These are phyloP conservation scores for Cantharis lateralis DNA, from an alignment of 2,888 invertebrate genomes.

Conservation along the genomic window DNA sequence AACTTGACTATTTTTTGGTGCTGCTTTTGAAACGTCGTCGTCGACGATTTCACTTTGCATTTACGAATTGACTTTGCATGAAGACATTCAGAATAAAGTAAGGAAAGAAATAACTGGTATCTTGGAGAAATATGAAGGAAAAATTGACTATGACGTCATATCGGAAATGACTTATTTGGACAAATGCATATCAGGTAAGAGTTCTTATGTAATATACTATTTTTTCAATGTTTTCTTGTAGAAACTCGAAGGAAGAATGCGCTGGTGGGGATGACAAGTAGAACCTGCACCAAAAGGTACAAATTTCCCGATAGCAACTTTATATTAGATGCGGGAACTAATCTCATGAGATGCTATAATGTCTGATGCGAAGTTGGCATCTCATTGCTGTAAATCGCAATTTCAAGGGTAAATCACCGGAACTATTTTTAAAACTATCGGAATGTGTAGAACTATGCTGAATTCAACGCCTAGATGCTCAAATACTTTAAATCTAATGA, in stretches of 20 bases:
- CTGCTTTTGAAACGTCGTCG: slow-evolving; percentile 53
- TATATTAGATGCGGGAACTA: slow-evolving; percentile 37
- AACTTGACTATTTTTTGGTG: slow-evolving; percentile 42
- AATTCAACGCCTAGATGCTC: too few relatives aligned
- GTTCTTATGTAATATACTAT: too few relatives aligned
- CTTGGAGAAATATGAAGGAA: slow-evolving; percentile 42
- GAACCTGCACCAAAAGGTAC: slow-evolving; percentile 40
- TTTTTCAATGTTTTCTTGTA: too few relatives aligned
- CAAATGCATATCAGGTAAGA: slow-evolving; percentile 49
- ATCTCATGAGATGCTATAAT: too few relatives aligned
- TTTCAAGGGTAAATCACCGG: too few relatives aligned
- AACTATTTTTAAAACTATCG: too few relatives aligned
- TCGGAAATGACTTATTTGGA: slow-evolving; percentile 58
- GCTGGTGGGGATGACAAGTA: slow-evolving; percentile 37
- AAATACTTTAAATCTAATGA: too few relatives aligned
- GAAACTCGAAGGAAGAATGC: slow-evolving; percentile 43
- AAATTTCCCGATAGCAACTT: slow-evolving; percentile 39
- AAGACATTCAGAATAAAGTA: slow-evolving; percentile 52
- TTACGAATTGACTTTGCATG: slow-evolving; percentile 58
- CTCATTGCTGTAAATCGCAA: too few relatives aligned
- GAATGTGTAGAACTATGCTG: too few relatives aligned
- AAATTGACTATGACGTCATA: slow-evolving; percentile 56
- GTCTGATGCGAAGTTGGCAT: too few relatives aligned
- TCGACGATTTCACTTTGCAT: slow-evolving; percentile 54
- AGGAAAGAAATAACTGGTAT: slow-evolving; percentile 43